Evolutionary conservation across 1,140 invertebrate species (phyloP), one percentile per base, ranked within the genome.

Genomic region (Homarus americanus): DNA sequence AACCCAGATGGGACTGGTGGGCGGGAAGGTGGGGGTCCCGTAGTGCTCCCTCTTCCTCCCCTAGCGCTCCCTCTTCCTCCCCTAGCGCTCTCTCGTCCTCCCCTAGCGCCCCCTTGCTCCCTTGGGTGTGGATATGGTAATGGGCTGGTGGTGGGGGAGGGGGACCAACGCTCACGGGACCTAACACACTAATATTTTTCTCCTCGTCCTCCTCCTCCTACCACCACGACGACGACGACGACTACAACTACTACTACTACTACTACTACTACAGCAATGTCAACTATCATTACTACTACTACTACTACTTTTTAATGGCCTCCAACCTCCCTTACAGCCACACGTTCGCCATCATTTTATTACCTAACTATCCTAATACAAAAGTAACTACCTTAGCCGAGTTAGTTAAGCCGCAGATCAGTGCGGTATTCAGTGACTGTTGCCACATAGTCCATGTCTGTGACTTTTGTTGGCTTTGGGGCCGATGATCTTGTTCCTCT

Each of bases 61-160:
- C 10, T 34, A 78, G 34, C 38, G 17, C 34, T 32, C 63, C 82
- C 28, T 63, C 38, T 49, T 7, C 63, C 49, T 38, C 49, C 49
- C 34, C 32, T 34, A 41, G n/a, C 24, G 34, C 49, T 63, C 75
- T 73, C 40, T 38, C 32, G 15, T 44, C n/a, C 72, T 32, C 41
- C 38, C 34, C 53, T 15, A 66, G 87, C 53, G 85, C 41, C 73
- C 72, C 53, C 83, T 28, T 34, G 40, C 32, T 87, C 85, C 85
- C 85, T 38, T 76, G 85, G 85, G 85, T 44, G 32, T 40, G 85
- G 85, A 87, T 87, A 87, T 87, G 85, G 85, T 87, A 87, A 87
- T 87, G 85, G 72, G 32, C 58, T 87, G 41, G 73, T 36, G 49
- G 44, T 12, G 36, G 73, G 75, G 69, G 38, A 32, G 72, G 66